Evolutionary conservation across 2,797 vertebrate genomes (phyloP).

Genomic region (Centroberyx gerrardi): DNA sequence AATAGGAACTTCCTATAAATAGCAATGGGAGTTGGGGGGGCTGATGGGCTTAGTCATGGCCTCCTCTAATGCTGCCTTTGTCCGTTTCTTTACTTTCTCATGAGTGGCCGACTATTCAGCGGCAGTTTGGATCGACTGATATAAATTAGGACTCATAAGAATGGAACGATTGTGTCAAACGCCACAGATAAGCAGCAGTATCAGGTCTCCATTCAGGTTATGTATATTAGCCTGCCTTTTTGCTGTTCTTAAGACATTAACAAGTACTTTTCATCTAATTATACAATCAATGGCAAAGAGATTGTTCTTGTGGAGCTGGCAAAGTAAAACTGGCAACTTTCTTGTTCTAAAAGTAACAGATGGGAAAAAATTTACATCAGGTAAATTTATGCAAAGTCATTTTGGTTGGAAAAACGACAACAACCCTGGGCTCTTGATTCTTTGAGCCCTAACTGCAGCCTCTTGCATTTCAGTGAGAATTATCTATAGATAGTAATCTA

Average conservation of each 20-base stretch:
- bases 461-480: no score
- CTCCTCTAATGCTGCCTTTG: slow-evolving; percentile 54
- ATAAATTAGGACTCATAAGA: background rate
- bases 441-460: no score
- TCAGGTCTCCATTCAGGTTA: slow-evolving; percentile 5
- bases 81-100: slow-evolving; percentile 53
- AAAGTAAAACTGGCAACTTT: no score
- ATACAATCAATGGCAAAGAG: no score
- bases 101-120: background rate
- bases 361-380: no score
- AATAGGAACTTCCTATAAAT: slow-evolving; percentile 32
- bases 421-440: background rate
- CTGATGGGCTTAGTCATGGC: slow-evolving; percentile 23
- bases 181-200: slow-evolving; percentile 1
- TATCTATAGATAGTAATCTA: no score
- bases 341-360: no score
- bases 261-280: background rate
- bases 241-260: background rate
- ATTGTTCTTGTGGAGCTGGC: no score
- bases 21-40: background rate
- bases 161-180: slow-evolving; percentile 15
- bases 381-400: no score
- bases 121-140: background rate
- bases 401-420: no score
- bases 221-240: background rate